A percentile compares a stretch with the other conserved stretches of the same genome.
Conservation (phyloP, 92 coral and sea anemone species). For the Phenganax stokvisi region DNA sequence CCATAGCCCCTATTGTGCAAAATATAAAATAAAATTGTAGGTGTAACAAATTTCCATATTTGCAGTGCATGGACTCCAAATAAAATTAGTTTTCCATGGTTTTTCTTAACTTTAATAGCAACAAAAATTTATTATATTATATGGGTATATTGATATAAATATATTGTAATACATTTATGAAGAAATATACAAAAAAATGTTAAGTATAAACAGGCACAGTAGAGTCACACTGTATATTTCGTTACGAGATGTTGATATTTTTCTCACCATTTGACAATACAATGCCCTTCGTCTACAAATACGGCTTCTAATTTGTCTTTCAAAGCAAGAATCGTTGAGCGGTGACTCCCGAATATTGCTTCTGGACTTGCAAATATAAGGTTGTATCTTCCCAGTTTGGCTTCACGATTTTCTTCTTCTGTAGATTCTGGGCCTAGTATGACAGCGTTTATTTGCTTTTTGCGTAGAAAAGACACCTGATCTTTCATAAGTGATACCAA, state of each 20-base stretch:
- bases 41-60: too few relatives aligned
- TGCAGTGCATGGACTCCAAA: too few relatives aligned
- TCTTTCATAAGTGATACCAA: conserved; percentile 44
- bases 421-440: conserved; percentile 40
- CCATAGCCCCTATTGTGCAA: conserved; percentile 23
- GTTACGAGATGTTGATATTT: background rate
- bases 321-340: conserved; percentile 27
- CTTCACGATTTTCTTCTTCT: conserved; percentile 22
- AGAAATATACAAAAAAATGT: too few relatives aligned
- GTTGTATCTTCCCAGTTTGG: conserved; percentile 26
- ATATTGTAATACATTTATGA: too few relatives aligned
- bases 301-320: conserved; percentile 31
- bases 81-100: too few relatives aligned
- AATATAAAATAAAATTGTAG: too few relatives aligned
- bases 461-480: conserved; percentile 35
- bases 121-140: too few relatives aligned
- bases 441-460: conserved; percentile 44
- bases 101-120: too few relatives aligned
- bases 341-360: conserved; percentile 42
- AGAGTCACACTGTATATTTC: background rate
- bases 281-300: conserved; percentile 40
- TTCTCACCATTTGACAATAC: conserved; percentile 23
- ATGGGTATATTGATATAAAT: too few relatives aligned
- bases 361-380: conserved; percentile 40
- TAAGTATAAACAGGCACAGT: background rate